phyloP scores from a whole-genome alignment of 1,140 invertebrate genomes.

The Drosophila arizonae region DNA sequence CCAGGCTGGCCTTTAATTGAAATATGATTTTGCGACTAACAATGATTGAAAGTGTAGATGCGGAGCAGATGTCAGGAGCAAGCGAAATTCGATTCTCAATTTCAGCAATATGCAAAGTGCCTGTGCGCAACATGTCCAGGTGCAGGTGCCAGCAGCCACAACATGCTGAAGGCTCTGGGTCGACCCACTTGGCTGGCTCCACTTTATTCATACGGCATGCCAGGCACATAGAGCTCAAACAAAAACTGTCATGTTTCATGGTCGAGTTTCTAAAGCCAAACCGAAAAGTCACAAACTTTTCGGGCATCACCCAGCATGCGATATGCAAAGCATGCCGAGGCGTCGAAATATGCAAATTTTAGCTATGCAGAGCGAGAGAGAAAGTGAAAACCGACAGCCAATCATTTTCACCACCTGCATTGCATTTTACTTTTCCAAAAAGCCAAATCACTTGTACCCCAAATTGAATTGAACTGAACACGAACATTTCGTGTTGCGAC shows the following conservation, averaged over 20 bases:
- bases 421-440: background rate
- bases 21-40: slow-evolving; percentile 66
- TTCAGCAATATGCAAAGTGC: slow-evolving; percentile 63
- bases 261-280: background rate
- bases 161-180: slow-evolving; percentile 14
- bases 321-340: slow-evolving; percentile 58
- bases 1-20: slow-evolving; percentile 59
- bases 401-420: slow-evolving; percentile 32
- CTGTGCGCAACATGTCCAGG: slow-evolving; percentile 44
- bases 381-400: slow-evolving; percentile 12
- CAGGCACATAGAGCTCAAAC: slow-evolving; percentile 55
- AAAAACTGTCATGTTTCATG: slow-evolving; percentile 63
- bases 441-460: slow-evolving; percentile 25
- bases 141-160: background rate
- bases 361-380: slow-evolving; percentile 3
- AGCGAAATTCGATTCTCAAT: slow-evolving; percentile 54
- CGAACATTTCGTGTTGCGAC: slow-evolving; percentile 3
- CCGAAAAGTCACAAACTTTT: slow-evolving; percentile 66
- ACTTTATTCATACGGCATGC: slow-evolving; percentile 61
- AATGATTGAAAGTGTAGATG: slow-evolving; percentile 45
- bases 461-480: slow-evolving; percentile 38
- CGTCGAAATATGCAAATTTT: slow-evolving; percentile 49
- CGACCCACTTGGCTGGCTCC: background rate
- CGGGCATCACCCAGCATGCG: slow-evolving; percentile 49
- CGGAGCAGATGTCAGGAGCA: slow-evolving; percentile 10